These are phyloP conservation scores for Corythoichthys haematopterus DNA, from an alignment of 2,113 vertebrate species.

Conservation along the genomic window DNA sequence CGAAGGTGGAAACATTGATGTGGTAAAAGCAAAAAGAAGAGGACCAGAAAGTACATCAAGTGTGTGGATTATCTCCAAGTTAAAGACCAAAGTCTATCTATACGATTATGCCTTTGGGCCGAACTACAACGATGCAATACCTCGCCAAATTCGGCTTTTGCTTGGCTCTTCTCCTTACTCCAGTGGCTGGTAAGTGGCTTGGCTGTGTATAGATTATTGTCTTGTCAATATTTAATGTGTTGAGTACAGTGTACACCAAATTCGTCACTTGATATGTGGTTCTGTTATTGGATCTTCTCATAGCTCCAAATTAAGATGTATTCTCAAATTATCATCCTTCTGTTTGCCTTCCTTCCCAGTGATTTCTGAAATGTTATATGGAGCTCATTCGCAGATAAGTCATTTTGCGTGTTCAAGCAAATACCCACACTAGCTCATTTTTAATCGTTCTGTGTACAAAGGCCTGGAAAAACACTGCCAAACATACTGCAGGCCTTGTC, in stretches of 20 bases:
- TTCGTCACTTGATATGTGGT: not conserved
- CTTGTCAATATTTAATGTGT: conserved; percentile 30
- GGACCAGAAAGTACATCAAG: conserved; percentile 12
- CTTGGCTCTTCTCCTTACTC: conserved; percentile 57
- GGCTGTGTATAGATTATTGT: conserved; percentile 21
- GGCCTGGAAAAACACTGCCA: conserved; percentile 57
- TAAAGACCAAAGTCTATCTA: conserved; percentile 27
- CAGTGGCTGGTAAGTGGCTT: conserved; percentile 61
- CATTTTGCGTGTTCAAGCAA: conserved; percentile 15
- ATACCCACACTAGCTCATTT: conserved; percentile 22
- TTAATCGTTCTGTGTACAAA: conserved; percentile 56
- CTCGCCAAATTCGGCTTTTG: conserved; percentile 53
- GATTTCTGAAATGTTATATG: conserved; percentile 18
- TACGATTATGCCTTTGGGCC: conserved; percentile 42
- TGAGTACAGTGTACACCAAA: not conserved
- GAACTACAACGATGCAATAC: conserved; percentile 47
- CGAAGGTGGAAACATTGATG: not conserved
- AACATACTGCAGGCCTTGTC: conserved; percentile 53
- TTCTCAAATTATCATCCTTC: not conserved
- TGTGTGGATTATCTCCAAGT: conserved; percentile 15
- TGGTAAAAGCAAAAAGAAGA: not conserved
- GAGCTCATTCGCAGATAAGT: conserved; percentile 17
- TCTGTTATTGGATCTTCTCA: not conserved
- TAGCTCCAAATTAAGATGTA: not conserved
- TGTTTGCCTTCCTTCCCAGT: conserved; percentile 9